Evolutionary conservation across 1,140 invertebrate genomes (phyloP), one percentile per base, ranked within the genome.

Genomic region (Elymnias hypermnestra): DNA sequence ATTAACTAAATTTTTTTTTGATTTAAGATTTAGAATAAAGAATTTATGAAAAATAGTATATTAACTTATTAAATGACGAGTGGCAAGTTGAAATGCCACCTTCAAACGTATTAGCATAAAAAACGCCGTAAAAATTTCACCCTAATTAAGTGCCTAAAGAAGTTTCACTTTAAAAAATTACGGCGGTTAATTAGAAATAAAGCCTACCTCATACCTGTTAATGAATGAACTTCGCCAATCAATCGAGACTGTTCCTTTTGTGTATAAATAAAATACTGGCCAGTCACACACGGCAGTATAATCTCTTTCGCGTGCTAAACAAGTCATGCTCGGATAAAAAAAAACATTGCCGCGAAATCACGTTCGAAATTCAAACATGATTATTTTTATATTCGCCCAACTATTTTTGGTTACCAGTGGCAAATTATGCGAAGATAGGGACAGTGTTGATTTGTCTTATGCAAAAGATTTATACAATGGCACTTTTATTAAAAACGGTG

Each of bases 391-490:
- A 52, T 53, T 69, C 45, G 40, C 61, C 13, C 8, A 35, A 42
- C 50, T 53, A 19, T 19, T 61, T 10, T 43, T 51, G 15, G 41
- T 41, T 45, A 56, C 43, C 12, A 58, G 25, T 12, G 62, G 58
- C 22, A 60, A 72, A 35, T 59, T 68, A 8, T 77, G 72, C 14
- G 35, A 43, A 3, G 66, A 72, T n/a, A 38, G 50, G 26, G 45
- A 56, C 35, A 78, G 63, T 47, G 51, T 78, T 7, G 72, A 81
- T 39, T 43, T 81, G 7, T 58, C 59, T 10, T 40, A 60, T 14
- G 49, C 47, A 3, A 35, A 45, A 18, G 22, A 36, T 28, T 58
- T 56, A 21, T 3, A 36, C 5, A 57, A 76, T 38, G 63, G 61
- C 0, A 45, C 46, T 10, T 47, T 74, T 15, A 13, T 58, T 0